Conservation (phyloP, 2,888 invertebrate species). For the Amorpha juglandis region DNA sequence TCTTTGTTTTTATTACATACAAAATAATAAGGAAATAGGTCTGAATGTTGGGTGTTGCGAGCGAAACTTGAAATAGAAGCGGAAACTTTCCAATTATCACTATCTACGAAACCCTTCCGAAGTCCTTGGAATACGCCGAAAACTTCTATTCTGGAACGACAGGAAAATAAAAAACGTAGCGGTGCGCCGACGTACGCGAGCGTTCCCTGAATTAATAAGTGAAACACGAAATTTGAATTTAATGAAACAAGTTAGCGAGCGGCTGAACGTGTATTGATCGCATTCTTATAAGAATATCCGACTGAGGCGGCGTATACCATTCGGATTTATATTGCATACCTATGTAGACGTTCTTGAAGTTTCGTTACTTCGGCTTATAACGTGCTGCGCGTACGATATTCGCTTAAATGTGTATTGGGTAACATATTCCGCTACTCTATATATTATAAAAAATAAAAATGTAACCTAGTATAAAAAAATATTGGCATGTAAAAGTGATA, state of each 20-base stretch:
- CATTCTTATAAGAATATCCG: constrained; percentile 59
- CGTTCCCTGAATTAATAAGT: constrained; percentile 82
- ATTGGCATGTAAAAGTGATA: no score
- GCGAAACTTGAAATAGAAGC: constrained; percentile 8
- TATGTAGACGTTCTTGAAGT: neutral
- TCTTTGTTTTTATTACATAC: neutral
- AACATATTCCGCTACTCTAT: neutral
- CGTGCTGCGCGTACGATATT: neutral
- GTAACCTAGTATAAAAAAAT: no score
- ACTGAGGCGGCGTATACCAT: constrained; percentile 39
- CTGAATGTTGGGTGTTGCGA: neutral
- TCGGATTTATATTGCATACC: constrained; percentile 38
- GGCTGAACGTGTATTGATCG: constrained; percentile 80
- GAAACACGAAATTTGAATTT: constrained; percentile 85
- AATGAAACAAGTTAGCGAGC: constrained; percentile 83
- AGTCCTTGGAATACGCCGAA: constrained; percentile 43
- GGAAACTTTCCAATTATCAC: constrained; percentile 53
- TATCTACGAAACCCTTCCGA: constrained; percentile 48
- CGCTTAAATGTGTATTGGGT: neutral
- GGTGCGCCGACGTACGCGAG: constrained; percentile 65
- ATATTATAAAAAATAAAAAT: no score
- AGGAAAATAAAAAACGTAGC: constrained; percentile 73
- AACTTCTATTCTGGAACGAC: constrained; percentile 55
- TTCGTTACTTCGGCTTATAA: constrained; percentile 2
- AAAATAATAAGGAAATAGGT: neutral